phyloP scores from a whole-genome alignment of 2,113 vertebrate genomes.

The Dinomys branickii region DNA sequence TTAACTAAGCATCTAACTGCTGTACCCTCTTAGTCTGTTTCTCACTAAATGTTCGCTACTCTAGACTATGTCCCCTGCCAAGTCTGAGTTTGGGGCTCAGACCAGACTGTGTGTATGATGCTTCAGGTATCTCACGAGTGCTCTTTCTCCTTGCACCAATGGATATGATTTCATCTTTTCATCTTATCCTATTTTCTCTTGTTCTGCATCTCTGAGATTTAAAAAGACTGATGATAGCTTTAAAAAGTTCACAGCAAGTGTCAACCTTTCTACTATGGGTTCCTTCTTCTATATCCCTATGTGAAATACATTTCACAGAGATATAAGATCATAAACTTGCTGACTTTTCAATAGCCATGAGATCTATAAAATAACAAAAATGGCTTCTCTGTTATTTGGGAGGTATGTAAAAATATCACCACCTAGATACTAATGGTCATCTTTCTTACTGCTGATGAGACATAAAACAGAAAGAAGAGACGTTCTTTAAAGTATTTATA shows the following conservation, averaged over 20 bases:
- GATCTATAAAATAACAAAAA: slow-evolving; percentile 28
- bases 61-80: not conserved
- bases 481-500: slow-evolving; percentile 21
- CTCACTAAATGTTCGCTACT: not conserved
- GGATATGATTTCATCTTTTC: not conserved
- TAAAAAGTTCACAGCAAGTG: not conserved
- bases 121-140: not conserved
- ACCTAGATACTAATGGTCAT: slow-evolving; percentile 18
- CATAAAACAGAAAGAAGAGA: slow-evolving; percentile 22
- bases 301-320: slow-evolving; percentile 32
- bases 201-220: not conserved
- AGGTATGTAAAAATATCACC: slow-evolving; percentile 39
- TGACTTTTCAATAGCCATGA: slow-evolving; percentile 38
- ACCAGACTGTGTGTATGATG: not conserved
- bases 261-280: not conserved
- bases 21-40: not conserved
- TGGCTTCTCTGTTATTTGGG: slow-evolving; percentile 49
- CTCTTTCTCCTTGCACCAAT: not conserved
- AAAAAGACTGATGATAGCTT: not conserved
- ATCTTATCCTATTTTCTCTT: not conserved
- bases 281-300: slow-evolving; percentile 19
- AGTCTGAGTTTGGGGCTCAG: slow-evolving; percentile 9
- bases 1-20: not conserved
- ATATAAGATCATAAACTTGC: slow-evolving; percentile 33
- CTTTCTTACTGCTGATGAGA: slow-evolving; percentile 1